Conservation (phyloP, 2,888 invertebrate species). For the Tachina lurida region DNA sequence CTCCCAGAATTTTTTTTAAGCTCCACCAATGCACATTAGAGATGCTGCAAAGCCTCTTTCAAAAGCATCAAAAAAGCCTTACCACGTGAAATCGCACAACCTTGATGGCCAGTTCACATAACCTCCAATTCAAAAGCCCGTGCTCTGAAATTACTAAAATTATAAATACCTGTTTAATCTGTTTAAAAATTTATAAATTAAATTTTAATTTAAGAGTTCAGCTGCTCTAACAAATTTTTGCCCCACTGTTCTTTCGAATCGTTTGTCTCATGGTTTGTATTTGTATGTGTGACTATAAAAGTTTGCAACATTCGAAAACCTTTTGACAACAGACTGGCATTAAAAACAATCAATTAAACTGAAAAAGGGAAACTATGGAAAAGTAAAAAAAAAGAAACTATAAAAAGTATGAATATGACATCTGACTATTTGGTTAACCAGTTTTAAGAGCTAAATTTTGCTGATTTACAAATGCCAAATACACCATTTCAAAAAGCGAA, state of each 20-base stretch:
- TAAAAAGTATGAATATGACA: slow-evolving; percentile 31
- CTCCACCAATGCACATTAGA: too few relatives aligned
- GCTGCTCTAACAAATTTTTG: neutral
- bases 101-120: too few relatives aligned
- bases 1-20: too few relatives aligned
- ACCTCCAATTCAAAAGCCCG: too few relatives aligned
- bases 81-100: too few relatives aligned
- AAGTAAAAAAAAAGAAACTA: neutral
- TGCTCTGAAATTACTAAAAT: too few relatives aligned
- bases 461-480: slow-evolving; percentile 19
- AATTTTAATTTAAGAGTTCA: too few relatives aligned
- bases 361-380: neutral
- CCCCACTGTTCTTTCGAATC: neutral
- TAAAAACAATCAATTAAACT: slow-evolving; percentile 39
- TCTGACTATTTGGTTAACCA: slow-evolving; percentile 27
- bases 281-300: slow-evolving; percentile 14
- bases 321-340: slow-evolving; percentile 25
- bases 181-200: too few relatives aligned
- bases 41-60: too few relatives aligned
- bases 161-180: too few relatives aligned
- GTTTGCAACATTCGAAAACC: slow-evolving; percentile 31
- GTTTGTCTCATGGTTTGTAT: neutral
- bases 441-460: slow-evolving; percentile 11
- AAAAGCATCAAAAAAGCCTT: too few relatives aligned
- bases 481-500: neutral